Evolutionary conservation across 2,113 vertebrate species (phyloP).

Genomic region (Gracilinanus agilis): DNA sequence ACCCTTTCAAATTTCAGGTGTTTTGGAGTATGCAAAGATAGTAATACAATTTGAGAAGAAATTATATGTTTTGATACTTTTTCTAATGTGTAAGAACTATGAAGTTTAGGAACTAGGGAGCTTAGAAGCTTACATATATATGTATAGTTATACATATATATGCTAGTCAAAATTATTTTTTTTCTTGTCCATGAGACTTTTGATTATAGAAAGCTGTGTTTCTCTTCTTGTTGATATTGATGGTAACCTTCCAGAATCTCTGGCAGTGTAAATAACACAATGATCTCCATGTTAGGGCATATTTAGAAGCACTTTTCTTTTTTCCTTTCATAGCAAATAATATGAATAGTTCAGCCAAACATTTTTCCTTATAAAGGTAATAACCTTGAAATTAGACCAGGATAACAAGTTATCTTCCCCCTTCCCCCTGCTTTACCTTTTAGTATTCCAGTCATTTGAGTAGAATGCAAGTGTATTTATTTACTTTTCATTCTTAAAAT

Average conservation of each 20-base stretch:
- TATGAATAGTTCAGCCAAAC: slow-evolving; percentile 32
- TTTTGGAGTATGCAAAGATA: slow-evolving; percentile 59
- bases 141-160: background rate
- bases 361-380: slow-evolving; percentile 46
- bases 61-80: background rate
- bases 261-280: slow-evolving; percentile 55
- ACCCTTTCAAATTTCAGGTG: slow-evolving; percentile 56
- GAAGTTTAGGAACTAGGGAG: background rate
- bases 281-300: slow-evolving; percentile 9
- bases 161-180: slow-evolving; percentile 54
- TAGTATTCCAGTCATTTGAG: slow-evolving; percentile 12
- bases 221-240: slow-evolving; percentile 64
- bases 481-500: slow-evolving; percentile 6
- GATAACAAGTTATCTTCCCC: slow-evolving; percentile 45
- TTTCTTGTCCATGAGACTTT: background rate
- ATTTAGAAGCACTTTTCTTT: slow-evolving; percentile 36
- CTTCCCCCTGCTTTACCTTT: slow-evolving; percentile 28
- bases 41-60: slow-evolving; percentile 49
- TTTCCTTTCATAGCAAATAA: slow-evolving; percentile 46
- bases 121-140: background rate
- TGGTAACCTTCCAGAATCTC: slow-evolving; percentile 58
- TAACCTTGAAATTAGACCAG: slow-evolving; percentile 65
- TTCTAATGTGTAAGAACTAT: background rate
- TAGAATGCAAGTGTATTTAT: slow-evolving; percentile 18
- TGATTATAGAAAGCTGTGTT: slow-evolving; percentile 29